Evolutionary conservation across 1,140 invertebrate genomes (phyloP).

Genomic region (Pygmarrhopalites habei): DNA sequence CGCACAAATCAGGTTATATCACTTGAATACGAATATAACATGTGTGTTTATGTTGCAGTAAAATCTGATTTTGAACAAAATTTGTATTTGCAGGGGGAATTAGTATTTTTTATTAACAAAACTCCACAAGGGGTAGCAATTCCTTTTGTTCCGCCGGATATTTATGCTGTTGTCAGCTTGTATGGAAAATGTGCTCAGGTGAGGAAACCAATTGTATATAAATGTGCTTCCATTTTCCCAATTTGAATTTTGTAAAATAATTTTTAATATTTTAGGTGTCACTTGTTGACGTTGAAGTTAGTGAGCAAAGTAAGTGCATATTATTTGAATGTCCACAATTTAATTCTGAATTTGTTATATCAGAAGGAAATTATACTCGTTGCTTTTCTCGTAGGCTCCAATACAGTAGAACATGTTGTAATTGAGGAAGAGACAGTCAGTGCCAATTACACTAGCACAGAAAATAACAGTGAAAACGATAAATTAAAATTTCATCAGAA

Average conservation of each 20-base stretch:
- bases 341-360: too few relatives aligned
- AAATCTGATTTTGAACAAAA: background rate
- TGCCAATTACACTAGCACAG: slow-evolving; percentile 15
- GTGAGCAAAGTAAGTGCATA: slow-evolving; percentile 34
- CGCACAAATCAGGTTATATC: slow-evolving; percentile 60
- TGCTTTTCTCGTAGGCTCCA: slow-evolving; percentile 25
- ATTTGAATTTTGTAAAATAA: too few relatives aligned
- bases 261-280: too few relatives aligned
- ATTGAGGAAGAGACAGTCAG: slow-evolving; percentile 24
- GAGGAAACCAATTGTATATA: too few relatives aligned
- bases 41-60: background rate
- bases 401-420: slow-evolving; percentile 32
- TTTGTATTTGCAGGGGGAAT: slow-evolving; percentile 55
- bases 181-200: slow-evolving; percentile 89
- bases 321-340: slow-evolving; percentile 2
- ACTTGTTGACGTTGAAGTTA: slow-evolving; percentile 39
- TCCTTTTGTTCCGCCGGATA: slow-evolving; percentile 60
- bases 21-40: background rate
- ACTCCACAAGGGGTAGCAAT: slow-evolving; percentile 78
- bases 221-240: too few relatives aligned
- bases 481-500: slow-evolving; percentile 77
- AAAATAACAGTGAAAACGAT: slow-evolving; percentile 47
- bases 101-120: slow-evolving; percentile 85
- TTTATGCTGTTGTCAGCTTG: slow-evolving; percentile 83
- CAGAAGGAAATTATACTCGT: background rate